Evolutionary conservation across 2,113 vertebrate genomes (phyloP).

Genomic region (Muntiacus reevesi): DNA sequence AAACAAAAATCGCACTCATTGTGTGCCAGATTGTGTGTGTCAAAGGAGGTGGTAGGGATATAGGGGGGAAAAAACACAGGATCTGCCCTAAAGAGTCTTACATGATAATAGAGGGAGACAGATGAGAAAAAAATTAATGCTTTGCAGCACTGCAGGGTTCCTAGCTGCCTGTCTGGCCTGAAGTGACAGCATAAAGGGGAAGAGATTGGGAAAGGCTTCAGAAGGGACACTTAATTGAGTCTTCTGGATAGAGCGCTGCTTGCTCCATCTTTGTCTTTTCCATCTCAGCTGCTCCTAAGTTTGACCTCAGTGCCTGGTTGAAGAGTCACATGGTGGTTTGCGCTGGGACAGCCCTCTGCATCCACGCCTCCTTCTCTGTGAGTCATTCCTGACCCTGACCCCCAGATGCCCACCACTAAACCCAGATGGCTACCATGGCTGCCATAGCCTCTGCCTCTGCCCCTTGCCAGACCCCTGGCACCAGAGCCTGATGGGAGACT

Average conservation of each 20-base stretch:
- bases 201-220: background rate
- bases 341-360: conserved; percentile 76
- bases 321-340: conserved; percentile 81
- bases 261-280: background rate
- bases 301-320: conserved; percentile 77
- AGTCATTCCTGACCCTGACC: conserved; percentile 29
- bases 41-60: background rate
- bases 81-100: background rate
- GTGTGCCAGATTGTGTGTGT: background rate
- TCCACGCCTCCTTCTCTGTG: conserved; percentile 75
- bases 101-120: background rate
- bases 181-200: background rate
- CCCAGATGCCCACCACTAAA: background rate
- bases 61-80: background rate
- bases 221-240: background rate
- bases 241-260: background rate
- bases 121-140: background rate
- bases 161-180: background rate
- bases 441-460: background rate
- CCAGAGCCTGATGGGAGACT: background rate
- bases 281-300: conserved; percentile 55
- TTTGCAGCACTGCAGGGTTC: background rate
- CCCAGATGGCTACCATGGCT: background rate
- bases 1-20: background rate
- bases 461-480: background rate